Conservation (phyloP, 2,113 vertebrate species). For the Scartelaos histophorus region DNA sequence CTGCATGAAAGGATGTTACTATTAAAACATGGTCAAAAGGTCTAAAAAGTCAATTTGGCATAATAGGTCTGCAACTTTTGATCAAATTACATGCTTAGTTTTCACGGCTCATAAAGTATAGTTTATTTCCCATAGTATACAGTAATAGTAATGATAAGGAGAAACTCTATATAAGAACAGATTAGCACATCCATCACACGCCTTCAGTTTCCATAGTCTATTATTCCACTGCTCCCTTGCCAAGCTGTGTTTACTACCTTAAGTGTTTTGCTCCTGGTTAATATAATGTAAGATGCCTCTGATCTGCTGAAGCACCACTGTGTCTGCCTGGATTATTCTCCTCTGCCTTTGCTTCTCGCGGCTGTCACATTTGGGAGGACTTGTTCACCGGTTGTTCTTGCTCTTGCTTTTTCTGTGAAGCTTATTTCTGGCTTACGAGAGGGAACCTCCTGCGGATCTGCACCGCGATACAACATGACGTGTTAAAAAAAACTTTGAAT, state of each 20-base stretch:
- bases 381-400: conserved; percentile 43
- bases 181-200: background rate
- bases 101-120: background rate
- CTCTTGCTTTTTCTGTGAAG: conserved; percentile 35
- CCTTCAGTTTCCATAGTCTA: background rate
- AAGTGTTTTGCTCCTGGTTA: conserved; percentile 4
- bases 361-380: conserved; percentile 25
- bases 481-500: conserved; percentile 1
- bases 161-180: background rate
- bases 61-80: too few relatives aligned
- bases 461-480: conserved; percentile 45
- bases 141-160: background rate
- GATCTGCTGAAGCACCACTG: conserved; percentile 27
- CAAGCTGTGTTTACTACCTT: background rate
- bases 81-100: background rate
- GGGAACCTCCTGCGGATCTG: conserved; percentile 26
- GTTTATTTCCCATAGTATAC: background rate
- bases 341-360: conserved; percentile 22
- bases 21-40: too few relatives aligned
- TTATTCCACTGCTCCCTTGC: background rate
- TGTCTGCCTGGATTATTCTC: conserved; percentile 28
- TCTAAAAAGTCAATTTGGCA: too few relatives aligned
- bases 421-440: conserved; percentile 28
- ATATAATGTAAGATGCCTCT: conserved; percentile 16
- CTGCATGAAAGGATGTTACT: too few relatives aligned